Conservation (phyloP, 1,140 invertebrate genomes). For the Gonatopus flavifemur region DNA sequence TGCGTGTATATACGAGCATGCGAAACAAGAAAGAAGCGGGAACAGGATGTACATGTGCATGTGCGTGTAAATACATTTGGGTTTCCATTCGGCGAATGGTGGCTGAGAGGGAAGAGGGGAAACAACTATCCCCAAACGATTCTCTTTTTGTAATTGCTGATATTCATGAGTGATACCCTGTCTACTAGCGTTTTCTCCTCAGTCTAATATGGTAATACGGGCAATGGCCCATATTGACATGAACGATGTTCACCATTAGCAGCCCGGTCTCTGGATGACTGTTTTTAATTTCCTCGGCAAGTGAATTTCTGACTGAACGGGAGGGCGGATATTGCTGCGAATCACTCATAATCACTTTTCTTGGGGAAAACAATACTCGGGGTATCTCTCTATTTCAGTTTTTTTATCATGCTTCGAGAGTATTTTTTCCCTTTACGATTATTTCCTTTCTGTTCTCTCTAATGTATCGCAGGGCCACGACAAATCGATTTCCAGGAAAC, state of each 20-base stretch:
- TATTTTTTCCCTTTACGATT: conserved; percentile 21
- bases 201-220: conserved; percentile 58
- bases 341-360: conserved; percentile 57
- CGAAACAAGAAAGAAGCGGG: too few relatives aligned
- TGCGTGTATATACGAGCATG: too few relatives aligned
- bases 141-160: conserved; percentile 55
- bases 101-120: background rate
- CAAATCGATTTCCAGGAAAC: too few relatives aligned
- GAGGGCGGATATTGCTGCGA: conserved; percentile 56
- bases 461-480: too few relatives aligned
- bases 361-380: conserved; percentile 20
- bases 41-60: too few relatives aligned
- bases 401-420: too few relatives aligned
- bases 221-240: conserved; percentile 61
- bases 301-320: conserved; percentile 51
- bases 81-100: conserved; percentile 30
- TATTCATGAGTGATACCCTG: conserved; percentile 58
- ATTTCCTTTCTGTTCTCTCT: conserved; percentile 1
- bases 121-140: conserved; percentile 7
- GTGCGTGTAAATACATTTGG: conserved; percentile 40
- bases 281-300: conserved; percentile 59
- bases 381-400: conserved; percentile 9
- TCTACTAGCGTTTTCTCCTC: conserved; percentile 37
- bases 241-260: conserved; percentile 58
- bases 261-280: conserved; percentile 49